Conservation (phyloP, 2,888 invertebrate species). For the Taenaris catops region DNA sequence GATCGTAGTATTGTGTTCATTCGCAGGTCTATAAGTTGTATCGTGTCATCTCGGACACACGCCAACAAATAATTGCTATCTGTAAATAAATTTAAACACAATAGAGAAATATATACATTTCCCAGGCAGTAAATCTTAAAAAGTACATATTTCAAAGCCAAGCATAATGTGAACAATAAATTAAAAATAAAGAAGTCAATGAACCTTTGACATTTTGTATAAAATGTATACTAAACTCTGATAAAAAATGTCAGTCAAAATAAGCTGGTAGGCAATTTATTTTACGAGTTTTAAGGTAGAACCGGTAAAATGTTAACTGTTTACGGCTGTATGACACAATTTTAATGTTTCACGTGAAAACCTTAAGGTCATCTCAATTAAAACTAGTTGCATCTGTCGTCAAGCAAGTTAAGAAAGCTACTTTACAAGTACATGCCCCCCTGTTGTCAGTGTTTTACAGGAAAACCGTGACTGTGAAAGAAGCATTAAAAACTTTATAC, state of each 20-base stretch:
- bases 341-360: conserved; percentile 22
- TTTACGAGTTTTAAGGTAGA: conserved; percentile 19
- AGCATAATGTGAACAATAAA: conserved; percentile 15
- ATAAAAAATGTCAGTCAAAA: conserved; percentile 20
- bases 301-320: conserved; percentile 11
- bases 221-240: conserved; percentile 12
- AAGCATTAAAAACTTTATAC: conserved; percentile 7
- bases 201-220: conserved; percentile 11
- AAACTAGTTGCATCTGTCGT: conserved; percentile 18
- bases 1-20: conserved; percentile 95
- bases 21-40: conserved; percentile 96
- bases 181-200: conserved; percentile 13
- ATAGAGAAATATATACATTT: neutral
- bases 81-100: conserved; percentile 58
- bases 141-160: conserved; percentile 5
- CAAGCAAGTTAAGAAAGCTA: conserved; percentile 12
- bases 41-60: conserved; percentile 96
- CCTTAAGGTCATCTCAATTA: conserved; percentile 21
- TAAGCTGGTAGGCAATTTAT: conserved; percentile 18
- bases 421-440: conserved; percentile 2
- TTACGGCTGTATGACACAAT: conserved; percentile 11
- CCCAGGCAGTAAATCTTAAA: neutral
- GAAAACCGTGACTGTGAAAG: conserved; percentile 10
- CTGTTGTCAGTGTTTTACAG: conserved; percentile 8
- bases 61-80: conserved; percentile 94